These are phyloP conservation scores for Ectemnius lituratus DNA, from an alignment of 2,888 invertebrate genomes.

Conservation along the genomic window DNA sequence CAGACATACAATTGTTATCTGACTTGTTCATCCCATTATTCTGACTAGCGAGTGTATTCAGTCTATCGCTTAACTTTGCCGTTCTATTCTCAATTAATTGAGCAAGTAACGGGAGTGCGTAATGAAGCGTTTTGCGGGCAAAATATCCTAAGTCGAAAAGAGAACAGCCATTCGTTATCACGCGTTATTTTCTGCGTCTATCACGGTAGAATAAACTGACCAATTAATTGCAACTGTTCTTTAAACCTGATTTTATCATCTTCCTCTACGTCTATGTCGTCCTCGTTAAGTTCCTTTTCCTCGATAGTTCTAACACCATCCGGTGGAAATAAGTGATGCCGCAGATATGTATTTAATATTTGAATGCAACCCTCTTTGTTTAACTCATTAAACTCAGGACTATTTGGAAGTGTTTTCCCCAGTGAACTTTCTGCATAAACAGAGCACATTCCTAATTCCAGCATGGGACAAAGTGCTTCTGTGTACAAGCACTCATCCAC, in stretches of 20 bases:
- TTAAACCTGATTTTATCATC: constrained; percentile 83
- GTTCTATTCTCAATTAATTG: constrained; percentile 84
- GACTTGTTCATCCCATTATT: constrained; percentile 41
- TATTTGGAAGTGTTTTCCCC: too few relatives aligned
- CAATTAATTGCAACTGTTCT: constrained; percentile 88
- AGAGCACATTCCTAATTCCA: constrained; percentile 75
- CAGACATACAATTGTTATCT: constrained; percentile 78
- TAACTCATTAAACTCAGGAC: too few relatives aligned
- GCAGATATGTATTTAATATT: constrained; percentile 89
- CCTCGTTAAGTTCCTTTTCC: constrained; percentile 78
- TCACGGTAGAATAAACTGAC: constrained; percentile 53
- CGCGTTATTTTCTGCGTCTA: neutral
- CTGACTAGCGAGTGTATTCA: constrained; percentile 30
- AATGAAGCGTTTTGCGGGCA: constrained; percentile 82
- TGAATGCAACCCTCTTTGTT: constrained; percentile 76
- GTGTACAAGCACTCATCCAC: constrained; percentile 80
- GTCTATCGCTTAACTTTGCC: constrained; percentile 78
- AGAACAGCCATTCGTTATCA: too few relatives aligned
- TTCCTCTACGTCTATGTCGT: constrained; percentile 83
- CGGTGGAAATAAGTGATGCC: constrained; percentile 89
- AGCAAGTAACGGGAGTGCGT: constrained; percentile 84
- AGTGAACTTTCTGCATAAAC: too few relatives aligned
- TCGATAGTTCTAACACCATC: constrained; percentile 83
- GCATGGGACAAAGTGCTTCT: constrained; percentile 85
- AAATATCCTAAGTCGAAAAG: constrained; percentile 77